Evolutionary conservation across 2,797 vertebrate species (phyloP).

Genomic region (Hyperoplus immaculatus): DNA sequence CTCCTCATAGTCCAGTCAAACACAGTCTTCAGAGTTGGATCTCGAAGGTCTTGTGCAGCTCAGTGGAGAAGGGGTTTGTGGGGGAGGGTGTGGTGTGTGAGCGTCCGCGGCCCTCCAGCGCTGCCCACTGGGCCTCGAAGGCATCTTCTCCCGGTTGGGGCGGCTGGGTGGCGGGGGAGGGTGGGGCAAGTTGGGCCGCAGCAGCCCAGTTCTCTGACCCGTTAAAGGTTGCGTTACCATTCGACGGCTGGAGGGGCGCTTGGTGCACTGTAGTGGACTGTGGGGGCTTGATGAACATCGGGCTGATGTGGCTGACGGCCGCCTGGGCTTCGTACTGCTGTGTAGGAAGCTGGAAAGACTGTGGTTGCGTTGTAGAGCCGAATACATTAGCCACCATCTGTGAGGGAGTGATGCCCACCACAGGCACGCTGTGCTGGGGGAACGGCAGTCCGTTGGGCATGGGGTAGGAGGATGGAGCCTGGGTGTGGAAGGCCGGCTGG

Average conservation of each 20-base stretch:
- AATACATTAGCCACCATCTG: slow-evolving; percentile 99
- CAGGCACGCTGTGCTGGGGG: slow-evolving; percentile 89
- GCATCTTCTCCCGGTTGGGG: slow-evolving; percentile 86
- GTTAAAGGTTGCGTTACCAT: slow-evolving; percentile 80
- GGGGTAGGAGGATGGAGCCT: slow-evolving; percentile 85
- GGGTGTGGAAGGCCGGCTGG: slow-evolving; percentile 89
- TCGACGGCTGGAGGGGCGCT: slow-evolving; percentile 67
- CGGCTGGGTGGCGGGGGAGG: slow-evolving; percentile 62
- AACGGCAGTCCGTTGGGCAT: slow-evolving; percentile 93
- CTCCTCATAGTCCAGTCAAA: slow-evolving; percentile 44
- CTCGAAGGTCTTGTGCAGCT: slow-evolving; percentile 99
- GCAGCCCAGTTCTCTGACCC: slow-evolving; percentile 89
- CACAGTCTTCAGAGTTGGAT: slow-evolving; percentile 93
- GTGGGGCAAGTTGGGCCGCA: slow-evolving; percentile 58
- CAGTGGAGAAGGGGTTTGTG: slow-evolving; percentile 98
- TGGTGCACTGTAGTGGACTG: slow-evolving; percentile 33
- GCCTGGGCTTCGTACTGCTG: slow-evolving; percentile 72
- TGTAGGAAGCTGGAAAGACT: slow-evolving; percentile 80
- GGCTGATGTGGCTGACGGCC: slow-evolving; percentile 79
- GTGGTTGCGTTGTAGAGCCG: slow-evolving; percentile 91
- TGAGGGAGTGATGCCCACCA: slow-evolving; percentile 97
- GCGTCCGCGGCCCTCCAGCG: slow-evolving; percentile 92
- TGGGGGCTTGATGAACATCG: slow-evolving; percentile 70
- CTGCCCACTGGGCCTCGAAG: slow-evolving; percentile 98
- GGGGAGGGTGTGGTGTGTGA: slow-evolving; percentile 95